Percentiles rank a stretch among this genome's conserved stretches.
phyloP scores from a whole-genome alignment of 2,888 invertebrate species.

The Acrobasis consociella region DNA sequence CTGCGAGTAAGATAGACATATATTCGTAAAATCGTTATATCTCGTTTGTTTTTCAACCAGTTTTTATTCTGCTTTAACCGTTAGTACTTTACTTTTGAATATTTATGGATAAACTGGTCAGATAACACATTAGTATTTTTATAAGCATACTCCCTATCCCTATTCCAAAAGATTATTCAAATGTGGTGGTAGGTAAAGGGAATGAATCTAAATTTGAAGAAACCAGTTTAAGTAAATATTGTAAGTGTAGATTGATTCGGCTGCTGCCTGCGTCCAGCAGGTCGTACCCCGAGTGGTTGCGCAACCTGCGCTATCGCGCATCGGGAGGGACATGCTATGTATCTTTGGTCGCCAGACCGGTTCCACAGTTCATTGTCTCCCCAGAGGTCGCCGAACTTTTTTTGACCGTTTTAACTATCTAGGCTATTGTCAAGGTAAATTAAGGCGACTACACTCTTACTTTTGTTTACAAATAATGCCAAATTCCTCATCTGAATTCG shows the following conservation, averaged over 20 bases:
- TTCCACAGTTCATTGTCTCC: constrained; percentile 65
- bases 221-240: constrained; percentile 11
- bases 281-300: constrained; percentile 14
- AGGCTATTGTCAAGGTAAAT: constrained; percentile 43
- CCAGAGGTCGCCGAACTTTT: constrained; percentile 58
- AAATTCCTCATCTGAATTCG: constrained; percentile 12
- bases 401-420: constrained; percentile 44
- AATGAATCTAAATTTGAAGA: constrained; percentile 5
- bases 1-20: too few relatives aligned
- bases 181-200: not conserved
- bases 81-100: too few relatives aligned
- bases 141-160: too few relatives aligned
- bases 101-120: too few relatives aligned
- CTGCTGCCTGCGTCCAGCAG: not conserved
- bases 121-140: too few relatives aligned
- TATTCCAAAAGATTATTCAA: not conserved
- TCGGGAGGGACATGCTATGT: constrained; percentile 24
- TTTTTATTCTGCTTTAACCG: too few relatives aligned
- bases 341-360: constrained; percentile 54
- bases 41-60: too few relatives aligned
- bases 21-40: too few relatives aligned
- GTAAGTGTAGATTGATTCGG: not conserved
- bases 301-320: constrained; percentile 18
- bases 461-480: constrained; percentile 35
- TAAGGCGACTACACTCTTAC: constrained; percentile 42